Base-by-base conservation (phyloP, 2,888 invertebrate species). In the Temnothorax unifasciatus region DNA sequence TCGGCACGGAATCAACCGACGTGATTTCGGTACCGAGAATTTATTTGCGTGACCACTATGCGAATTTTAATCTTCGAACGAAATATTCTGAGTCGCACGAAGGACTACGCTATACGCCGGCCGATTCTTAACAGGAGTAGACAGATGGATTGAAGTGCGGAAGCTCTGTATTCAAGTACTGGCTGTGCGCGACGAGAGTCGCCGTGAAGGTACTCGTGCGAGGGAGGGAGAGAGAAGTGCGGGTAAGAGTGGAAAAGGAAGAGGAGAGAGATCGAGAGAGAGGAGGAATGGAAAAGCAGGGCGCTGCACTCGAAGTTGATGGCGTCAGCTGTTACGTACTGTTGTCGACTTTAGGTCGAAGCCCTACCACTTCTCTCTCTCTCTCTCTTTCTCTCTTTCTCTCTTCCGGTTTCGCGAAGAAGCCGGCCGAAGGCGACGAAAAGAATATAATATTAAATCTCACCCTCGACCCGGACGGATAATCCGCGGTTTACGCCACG, bases 261-360 rank as follows among this genome's bases (percentile, higher is more conserved):
- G 73, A 29, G 25, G 57, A 68, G 34, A 41, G 76, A 15, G 41
- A 29, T 4, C 2, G 38, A 29, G 44, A 9, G 63, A 29, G 25
- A 44, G 44, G 69, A 84, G 83, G 68, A 86, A 85, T 83, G 87
- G 86, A 85, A 82, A 71, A 69, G 73, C 84, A 84, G 86, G 84
- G 79, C 83, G 88, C 89, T 68, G 86, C 89, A 91, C 92, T 93
- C 87, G 75, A 90, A 91, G 90, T 93, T 92, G 92, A 94, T 94
- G 92, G 94, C 94, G 94, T 94, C 94, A 94, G 94, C 94, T 94
- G 94, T 93, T 94, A 93, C 92, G 91, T 92, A 93, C 93, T 92
- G 92, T 93, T 92, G 92, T 90, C 92, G 91, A 89, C 89, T 74
- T 77, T 63, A 25, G 68, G 61, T 77, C 75, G 54, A 73, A 38